Evolutionary conservation across 2,797 vertebrate species (phyloP).

Genomic region (Tragopan temminckii): DNA sequence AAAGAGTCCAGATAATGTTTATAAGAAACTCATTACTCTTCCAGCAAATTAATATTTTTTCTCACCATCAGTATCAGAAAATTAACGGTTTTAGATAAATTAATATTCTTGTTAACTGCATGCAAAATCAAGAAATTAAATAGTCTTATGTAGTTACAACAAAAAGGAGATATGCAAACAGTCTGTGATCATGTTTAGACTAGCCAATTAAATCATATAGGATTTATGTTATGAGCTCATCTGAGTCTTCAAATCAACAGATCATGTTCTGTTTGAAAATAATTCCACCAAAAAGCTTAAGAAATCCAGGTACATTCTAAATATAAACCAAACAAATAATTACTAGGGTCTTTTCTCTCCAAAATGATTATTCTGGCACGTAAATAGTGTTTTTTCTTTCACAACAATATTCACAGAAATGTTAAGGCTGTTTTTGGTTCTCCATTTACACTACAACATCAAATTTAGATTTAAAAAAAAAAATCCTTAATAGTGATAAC

Average conservation of each 20-base stretch:
- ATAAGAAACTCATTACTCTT: slow-evolving; percentile 46
- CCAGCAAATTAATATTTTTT: slow-evolving; percentile 51
- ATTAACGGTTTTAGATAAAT: slow-evolving; percentile 42
- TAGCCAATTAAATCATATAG: slow-evolving; percentile 2
- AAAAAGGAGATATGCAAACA: slow-evolving; percentile 27
- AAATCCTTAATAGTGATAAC: not conserved
- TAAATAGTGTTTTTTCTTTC: not conserved
- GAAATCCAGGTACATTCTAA: not conserved
- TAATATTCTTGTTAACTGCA: slow-evolving; percentile 59
- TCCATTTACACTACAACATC: not conserved
- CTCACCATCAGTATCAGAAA: slow-evolving; percentile 47
- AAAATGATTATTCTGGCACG: not conserved
- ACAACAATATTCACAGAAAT: not conserved
- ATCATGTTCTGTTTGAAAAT: not conserved
- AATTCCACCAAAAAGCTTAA: slow-evolving; percentile 33
- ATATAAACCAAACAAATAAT: not conserved
- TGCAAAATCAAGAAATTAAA: slow-evolving; percentile 58
- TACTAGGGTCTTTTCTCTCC: not conserved
- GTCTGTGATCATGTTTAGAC: slow-evolving; percentile 36
- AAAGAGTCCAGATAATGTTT: slow-evolving; percentile 27
- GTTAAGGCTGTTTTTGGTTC: not conserved
- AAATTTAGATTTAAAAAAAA: not conserved
- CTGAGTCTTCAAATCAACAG: not conserved
- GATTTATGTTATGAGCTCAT: not conserved
- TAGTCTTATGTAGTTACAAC: slow-evolving; percentile 12